Base-by-base conservation (phyloP, 2,797 vertebrate genomes). In the Chiloscyllium punctatum region DNA sequence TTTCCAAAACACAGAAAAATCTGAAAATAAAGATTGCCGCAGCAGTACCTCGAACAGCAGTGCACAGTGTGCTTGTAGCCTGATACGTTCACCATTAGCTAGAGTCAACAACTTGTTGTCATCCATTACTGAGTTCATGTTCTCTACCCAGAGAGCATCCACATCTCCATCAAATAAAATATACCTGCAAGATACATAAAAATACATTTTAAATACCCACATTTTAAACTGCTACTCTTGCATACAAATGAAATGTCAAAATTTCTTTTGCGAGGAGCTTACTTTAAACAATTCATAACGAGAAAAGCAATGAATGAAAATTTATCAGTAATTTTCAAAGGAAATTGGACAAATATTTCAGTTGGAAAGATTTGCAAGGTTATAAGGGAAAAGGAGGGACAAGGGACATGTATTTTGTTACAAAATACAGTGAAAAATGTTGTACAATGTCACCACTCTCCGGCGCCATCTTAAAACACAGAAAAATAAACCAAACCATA, bases 91-190 rank as follows among this genome's bases (percentile, higher is more conserved):
- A 48, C 99, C 99, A 0, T 99, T 99, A 96, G 99, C 99, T 96
- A 99, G 96, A 0, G 99, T 99, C 97, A 99, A 96, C 95, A 99
- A 97, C 96, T 98, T 99, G 97, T 99, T 99, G 97, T 99, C 99
- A 62, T 99, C 99, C 99, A 99, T 99, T 96, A 99, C 99, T 0
- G 99, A 99, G 97, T 99, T 99, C 99, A 99, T 99, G 96, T 99
- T 99, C 97, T 99, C 99, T 6, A 99, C 99, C 99, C 99, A 99
- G 33, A 99, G 97, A 90, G 99, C 98, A 88, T 99, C 99, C 95
- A 99, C 99, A n/a, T 99, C 99, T 4, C 99, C 99, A 96, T 99
- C 99, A 96, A 99, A 99, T 95, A 99, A 97, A 96, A 99, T 99
- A 96, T 99, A 99, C 97, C 99, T 99, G 97, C 37, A 25, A 77